Base-by-base conservation (phyloP, 2,888 invertebrate genomes). In the Masnerella sp. region DNA sequence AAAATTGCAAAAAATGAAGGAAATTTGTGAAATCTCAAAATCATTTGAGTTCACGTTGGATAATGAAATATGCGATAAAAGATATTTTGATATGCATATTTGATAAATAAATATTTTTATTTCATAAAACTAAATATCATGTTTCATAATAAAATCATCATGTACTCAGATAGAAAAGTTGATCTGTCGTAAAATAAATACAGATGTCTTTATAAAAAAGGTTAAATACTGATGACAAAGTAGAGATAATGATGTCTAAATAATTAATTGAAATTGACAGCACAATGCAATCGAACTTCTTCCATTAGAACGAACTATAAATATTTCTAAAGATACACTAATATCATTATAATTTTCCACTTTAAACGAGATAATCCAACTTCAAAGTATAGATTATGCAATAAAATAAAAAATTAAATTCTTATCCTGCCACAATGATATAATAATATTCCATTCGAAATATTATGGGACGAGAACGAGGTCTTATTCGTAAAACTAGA, bases 401-500 rank as follows among this genome's bases (percentile, higher is more conserved):
- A n/a, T 28, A 28, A 28, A 1, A 28, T 28, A 9, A n/a, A n/a
- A n/a, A n/a, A n/a, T n/a, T n/a, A 30, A 4, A n/a, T 30, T 30
- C 7, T n/a, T 9, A 9, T 9, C n/a, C 5, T 8, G n/a, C 9
- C 14, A 11, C n/a, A 18, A 38, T 47, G 8, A 49, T 12, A 42
- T 8, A 12, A 15, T 47, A 54, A 47, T 54, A 56, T 45, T 17
- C 42, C 20, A 43, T n/a, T n/a, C n/a, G n/a, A n/a, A n/a, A n/a
- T n/a, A 51, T 58, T 59, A 40, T 18, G 38, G 34, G 28, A 51
- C 56, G 34, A 54, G 47, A 67, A 68, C 59, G 58, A 9, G 36
- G 51, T 56, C 51, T 59, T n/a, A n/a, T n/a, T 51, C 43, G 40
- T 68, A 68, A 67, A 51, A 22, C 43, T 49, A 42, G 43, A 51